Conservation (phyloP, 2,113 vertebrate species). For the Thalassoma bifasciatum region DNA sequence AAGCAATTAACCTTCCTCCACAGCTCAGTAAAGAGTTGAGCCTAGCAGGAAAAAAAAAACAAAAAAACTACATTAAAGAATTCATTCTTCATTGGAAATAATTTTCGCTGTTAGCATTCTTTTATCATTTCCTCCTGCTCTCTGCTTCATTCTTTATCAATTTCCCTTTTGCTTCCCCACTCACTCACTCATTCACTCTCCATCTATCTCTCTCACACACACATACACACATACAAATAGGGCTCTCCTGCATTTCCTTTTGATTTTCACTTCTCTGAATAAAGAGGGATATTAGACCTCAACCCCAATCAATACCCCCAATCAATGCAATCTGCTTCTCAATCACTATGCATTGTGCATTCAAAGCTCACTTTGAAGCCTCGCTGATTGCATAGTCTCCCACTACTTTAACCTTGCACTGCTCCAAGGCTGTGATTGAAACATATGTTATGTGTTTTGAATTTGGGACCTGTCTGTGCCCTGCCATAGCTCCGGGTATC, state of each 20-base stretch:
- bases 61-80: slow-evolving; percentile 14
- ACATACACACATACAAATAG: neutral
- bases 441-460: slow-evolving; percentile 47
- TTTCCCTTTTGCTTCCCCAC: slow-evolving; percentile 25
- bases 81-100: neutral
- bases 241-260: slow-evolving; percentile 59
- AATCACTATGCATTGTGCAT: slow-evolving; percentile 68
- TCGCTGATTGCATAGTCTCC: slow-evolving; percentile 66
- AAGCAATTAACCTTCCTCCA: slow-evolving; percentile 37
- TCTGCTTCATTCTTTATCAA: slow-evolving; percentile 39
- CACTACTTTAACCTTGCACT: slow-evolving; percentile 48
- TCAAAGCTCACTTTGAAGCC: slow-evolving; percentile 60
- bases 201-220: neutral
- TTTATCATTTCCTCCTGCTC: slow-evolving; percentile 14
- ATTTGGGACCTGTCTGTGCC: slow-evolving; percentile 33
- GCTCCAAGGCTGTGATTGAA: slow-evolving; percentile 24
- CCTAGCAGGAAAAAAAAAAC: neutral
- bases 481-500: slow-evolving; percentile 53
- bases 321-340: slow-evolving; percentile 72
- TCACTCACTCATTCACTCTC: no score
- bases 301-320: slow-evolving; percentile 69
- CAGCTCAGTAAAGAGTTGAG: slow-evolving; percentile 4
- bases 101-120: slow-evolving; percentile 8
- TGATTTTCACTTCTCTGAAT: slow-evolving; percentile 70
- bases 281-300: slow-evolving; percentile 70